phyloP scores from a whole-genome alignment of 2,797 vertebrate genomes.

The Squalus acanthias region DNA sequence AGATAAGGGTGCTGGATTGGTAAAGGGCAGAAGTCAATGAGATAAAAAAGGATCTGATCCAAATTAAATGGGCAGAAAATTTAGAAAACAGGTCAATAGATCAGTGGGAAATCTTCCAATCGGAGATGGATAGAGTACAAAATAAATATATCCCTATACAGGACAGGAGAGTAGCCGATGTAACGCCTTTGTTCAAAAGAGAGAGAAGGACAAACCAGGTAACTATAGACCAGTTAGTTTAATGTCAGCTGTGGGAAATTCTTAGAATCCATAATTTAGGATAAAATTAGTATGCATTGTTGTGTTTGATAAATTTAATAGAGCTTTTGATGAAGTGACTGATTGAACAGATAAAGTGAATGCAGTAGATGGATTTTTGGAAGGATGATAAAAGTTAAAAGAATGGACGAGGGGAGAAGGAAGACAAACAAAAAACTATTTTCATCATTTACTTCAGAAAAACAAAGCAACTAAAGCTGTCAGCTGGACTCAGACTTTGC shows the following conservation, averaged over 20 bases:
- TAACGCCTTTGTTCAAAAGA: not conserved
- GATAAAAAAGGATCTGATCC: not conserved
- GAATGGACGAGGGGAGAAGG: not conserved
- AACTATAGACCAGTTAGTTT: not conserved
- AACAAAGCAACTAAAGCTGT: not conserved
- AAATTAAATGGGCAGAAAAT: conserved; percentile 1
- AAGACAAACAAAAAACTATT: not conserved
- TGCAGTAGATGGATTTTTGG: not conserved
- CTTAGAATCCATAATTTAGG: not conserved
- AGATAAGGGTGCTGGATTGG: not conserved
- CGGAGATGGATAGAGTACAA: not conserved
- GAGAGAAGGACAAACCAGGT: not conserved
- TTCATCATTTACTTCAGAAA: not conserved
- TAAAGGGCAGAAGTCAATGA: not conserved
- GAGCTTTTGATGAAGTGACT: not conserved
- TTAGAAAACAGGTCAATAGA: not conserved
- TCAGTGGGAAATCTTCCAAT: not conserved
- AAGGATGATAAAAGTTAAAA: not conserved
- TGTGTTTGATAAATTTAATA: not conserved
- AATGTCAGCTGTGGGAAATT: not conserved
- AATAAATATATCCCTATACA: not conserved
- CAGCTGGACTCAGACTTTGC: not conserved
- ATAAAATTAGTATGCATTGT: too few species aligned
- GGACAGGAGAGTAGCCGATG: not conserved
- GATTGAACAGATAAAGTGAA: not conserved